Evolutionary conservation across 2,797 vertebrate species (phyloP).

Genomic region (Poliocrania exsul): DNA sequence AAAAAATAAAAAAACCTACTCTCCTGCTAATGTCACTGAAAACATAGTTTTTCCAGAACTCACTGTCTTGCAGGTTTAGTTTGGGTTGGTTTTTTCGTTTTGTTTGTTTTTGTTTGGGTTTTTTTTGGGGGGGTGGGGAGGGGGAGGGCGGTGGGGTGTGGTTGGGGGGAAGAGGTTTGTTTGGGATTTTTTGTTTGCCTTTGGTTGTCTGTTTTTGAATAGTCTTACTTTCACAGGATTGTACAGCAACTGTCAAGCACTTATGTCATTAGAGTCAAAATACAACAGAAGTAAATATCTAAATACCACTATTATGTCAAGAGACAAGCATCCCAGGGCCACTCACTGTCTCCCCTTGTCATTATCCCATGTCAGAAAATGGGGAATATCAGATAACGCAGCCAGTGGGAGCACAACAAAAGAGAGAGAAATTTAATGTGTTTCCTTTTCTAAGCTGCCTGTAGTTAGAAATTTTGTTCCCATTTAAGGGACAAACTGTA

Average conservation of each 20-base stretch:
- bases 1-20: background rate
- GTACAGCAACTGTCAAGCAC: background rate
- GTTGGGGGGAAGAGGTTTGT: background rate
- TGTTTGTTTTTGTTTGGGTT: too few relatives aligned
- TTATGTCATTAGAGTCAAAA: background rate
- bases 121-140: too few relatives aligned
- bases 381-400: background rate
- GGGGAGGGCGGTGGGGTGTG: too few relatives aligned
- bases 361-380: background rate
- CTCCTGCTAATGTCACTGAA: background rate
- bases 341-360: background rate
- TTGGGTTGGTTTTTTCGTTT: accelerated
- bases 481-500: background rate
- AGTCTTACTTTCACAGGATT: background rate
- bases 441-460: background rate
- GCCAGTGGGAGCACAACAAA: background rate
- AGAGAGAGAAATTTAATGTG: background rate
- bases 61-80: background rate
- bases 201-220: background rate
- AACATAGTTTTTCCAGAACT: background rate
- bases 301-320: background rate
- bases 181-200: background rate
- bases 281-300: background rate
- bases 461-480: background rate
- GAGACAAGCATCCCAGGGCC: background rate